Conservation (phyloP, 2,797 vertebrate genomes). For the Hyperoplus lanceolatus region DNA sequence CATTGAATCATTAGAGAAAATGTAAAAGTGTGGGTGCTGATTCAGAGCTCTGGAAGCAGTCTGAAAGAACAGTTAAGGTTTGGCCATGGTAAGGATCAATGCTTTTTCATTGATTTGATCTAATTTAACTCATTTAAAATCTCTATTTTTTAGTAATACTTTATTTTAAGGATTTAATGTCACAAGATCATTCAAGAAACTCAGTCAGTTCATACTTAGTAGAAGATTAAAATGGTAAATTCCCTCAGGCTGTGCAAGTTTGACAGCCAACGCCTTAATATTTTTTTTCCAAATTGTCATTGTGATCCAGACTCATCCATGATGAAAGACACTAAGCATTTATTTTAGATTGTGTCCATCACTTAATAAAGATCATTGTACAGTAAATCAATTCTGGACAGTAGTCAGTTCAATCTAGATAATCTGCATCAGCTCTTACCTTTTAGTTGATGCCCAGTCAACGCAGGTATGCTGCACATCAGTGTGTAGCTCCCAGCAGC, state of each 20-base stretch:
- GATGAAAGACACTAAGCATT: background rate
- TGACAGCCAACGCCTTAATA: slow-evolving; percentile 9
- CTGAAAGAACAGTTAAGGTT: slow-evolving; percentile 22
- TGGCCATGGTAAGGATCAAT: slow-evolving; percentile 27
- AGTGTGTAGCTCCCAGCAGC: background rate
- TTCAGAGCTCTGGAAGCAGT: slow-evolving; percentile 36
- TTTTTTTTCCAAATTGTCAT: slow-evolving; percentile 2
- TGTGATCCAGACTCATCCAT: slow-evolving; percentile 4
- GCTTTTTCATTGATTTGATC: slow-evolving; percentile 51
- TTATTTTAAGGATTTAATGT: slow-evolving; percentile 26
- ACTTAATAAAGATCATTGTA: background rate
- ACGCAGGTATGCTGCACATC: background rate
- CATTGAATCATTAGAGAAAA: slow-evolving; percentile 33
- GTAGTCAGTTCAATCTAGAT: background rate
- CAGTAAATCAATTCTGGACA: background rate
- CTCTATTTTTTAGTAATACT: slow-evolving; percentile 27
- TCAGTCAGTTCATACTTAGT: slow-evolving; percentile 16
- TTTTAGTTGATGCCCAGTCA: background rate
- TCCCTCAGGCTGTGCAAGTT: background rate
- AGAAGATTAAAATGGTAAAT: slow-evolving; percentile 14
- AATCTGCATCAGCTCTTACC: background rate
- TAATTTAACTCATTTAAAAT: slow-evolving; percentile 49
- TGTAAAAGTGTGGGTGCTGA: slow-evolving; percentile 16
- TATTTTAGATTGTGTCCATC: slow-evolving; percentile 1
- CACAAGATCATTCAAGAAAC: slow-evolving; percentile 17